Evolutionary conservation across 2,113 vertebrate genomes (phyloP), one percentile per base, ranked within the genome.

Genomic region (Campylomormyrus tamandua): DNA sequence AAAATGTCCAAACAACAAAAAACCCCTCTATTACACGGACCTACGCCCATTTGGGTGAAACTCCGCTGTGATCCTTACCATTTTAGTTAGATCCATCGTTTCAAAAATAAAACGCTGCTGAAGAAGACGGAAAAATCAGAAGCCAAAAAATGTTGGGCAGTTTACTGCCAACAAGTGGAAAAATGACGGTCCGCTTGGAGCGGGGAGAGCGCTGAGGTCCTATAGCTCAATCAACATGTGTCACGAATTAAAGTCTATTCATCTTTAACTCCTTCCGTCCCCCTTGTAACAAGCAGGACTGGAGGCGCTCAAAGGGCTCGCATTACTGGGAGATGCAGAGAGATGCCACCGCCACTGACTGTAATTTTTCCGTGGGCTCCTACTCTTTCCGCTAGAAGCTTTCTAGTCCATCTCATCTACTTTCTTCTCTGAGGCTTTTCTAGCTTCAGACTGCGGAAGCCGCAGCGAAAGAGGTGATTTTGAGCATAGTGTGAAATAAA

Each of bases 71-170:
- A 31, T 35, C n/a, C 96, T 94, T 95, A 96, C 96, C 89, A 96
- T 96, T 92, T 96, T 96, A 91, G 93, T 95, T 90, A 94, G 93
- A 92, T 96, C 96, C 96, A 96, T 96, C 91, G 88, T 93, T 91
- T 90, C 45, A 5, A 80, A 39, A 19, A 39, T 17, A 80, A 88
- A 49, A 92, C 46, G 48, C 5, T n/a, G 70, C 88, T 86, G 88
- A 88, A 8, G 90, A 88, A 58, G 90, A 91, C 56, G 83, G 5
- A 53, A 86, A 21, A 89, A 77, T 50, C 6, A 52, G 17, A 52
- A 92, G 90, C 89, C 83, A 84, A 91, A 88, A 89, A 90, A 91
- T 88, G 62, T 50, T 90, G 58, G 9, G 27, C 49, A 45, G 49
- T 46, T 87, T 70, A n/a, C 92, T 92, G 93, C 91, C 52, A 89